Base-by-base conservation (phyloP, 2,888 invertebrate genomes). In the Torymus tubicola region DNA sequence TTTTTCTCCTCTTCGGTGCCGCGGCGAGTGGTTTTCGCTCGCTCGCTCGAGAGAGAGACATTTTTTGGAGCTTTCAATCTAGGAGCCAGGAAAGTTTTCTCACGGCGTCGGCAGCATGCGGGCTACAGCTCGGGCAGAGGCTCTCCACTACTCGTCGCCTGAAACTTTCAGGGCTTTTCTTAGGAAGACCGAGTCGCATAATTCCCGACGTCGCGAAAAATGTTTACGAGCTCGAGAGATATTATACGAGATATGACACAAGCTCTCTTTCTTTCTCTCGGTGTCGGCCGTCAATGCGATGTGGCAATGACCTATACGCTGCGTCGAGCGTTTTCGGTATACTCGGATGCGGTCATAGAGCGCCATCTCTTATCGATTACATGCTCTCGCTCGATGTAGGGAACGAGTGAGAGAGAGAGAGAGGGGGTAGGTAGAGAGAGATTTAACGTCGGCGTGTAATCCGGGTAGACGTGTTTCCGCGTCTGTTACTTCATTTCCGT, bases 261-360 rank as follows among this genome's bases (percentile, higher is more conserved):
- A 57, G 58, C 69, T 55, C 53, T 68, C 2, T 4, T 2, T 58
- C n/a, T 58, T 4, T 14, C 2, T 31, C 31, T 14, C 64, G 31
- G 0, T 24, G 55, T 5, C 52, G 18, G 68, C n/a, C n/a, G 68
- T 68, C 68, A 55, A 55, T 55, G 68, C 55, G 68, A 68, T 42
- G 16, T 73, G 72, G 64, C 72, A 73, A 55, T 73, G 72, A 73
- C 72, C 72, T 55, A 73, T n/a, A n/a, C 31, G 63, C 50, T 31
- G 31, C 31, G 31, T 4, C 31, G 31, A 31, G 31, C 31, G 31
- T 31, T 31, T 31, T 31, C 31, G 31, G 31, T 14, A 14, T n/a
- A n/a, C 11, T 24, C 24, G 24, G 21, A 2, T 1, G n/a, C n/a
- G 24, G 24, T 55, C 55, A n/a, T 68, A 55, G n/a, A 50, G 42